Evolutionary conservation across 37 sponge, comb jelly and placozoan genomes (phyloP).

Genomic region (Agelas oroides): DNA sequence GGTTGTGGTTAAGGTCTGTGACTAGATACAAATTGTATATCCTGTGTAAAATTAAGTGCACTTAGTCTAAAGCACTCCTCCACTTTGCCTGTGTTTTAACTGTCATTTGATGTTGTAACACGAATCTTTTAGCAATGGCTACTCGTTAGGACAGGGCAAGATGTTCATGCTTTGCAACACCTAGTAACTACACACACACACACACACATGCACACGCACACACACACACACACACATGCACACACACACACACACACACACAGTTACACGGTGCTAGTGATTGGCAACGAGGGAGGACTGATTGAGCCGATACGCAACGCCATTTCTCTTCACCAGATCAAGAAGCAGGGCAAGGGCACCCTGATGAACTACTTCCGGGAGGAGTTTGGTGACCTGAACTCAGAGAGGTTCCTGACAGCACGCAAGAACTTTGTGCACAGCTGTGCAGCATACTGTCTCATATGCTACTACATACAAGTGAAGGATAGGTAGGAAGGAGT

Average conservation of each 20-base stretch:
- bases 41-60: no score
- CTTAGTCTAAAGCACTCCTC: no score
- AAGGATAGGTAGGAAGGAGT: constrained; percentile 85
- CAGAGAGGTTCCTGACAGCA: constrained; percentile 84
- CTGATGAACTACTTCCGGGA: constrained; percentile 81
- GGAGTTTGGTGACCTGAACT: constrained; percentile 86
- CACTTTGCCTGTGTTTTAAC: no score
- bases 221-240: no score
- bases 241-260: constrained; percentile 52
- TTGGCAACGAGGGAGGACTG: constrained; percentile 87
- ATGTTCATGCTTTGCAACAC: no score
- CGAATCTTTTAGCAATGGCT: no score
- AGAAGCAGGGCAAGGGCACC: constrained; percentile 83
- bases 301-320: constrained; percentile 95
- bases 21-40: no score
- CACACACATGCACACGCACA: no score
- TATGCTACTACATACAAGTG: constrained; percentile 94
- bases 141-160: no score
- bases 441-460: constrained; percentile 96
- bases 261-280: constrained; percentile 88
- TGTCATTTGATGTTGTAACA: no score
- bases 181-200: neutral
- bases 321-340: constrained; percentile 97
- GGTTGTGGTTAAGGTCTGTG: no score
- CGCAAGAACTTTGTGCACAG: constrained; percentile 95